phyloP scores from a whole-genome alignment of 2,888 invertebrate genomes.

The Dastarcus helophoroides region DNA sequence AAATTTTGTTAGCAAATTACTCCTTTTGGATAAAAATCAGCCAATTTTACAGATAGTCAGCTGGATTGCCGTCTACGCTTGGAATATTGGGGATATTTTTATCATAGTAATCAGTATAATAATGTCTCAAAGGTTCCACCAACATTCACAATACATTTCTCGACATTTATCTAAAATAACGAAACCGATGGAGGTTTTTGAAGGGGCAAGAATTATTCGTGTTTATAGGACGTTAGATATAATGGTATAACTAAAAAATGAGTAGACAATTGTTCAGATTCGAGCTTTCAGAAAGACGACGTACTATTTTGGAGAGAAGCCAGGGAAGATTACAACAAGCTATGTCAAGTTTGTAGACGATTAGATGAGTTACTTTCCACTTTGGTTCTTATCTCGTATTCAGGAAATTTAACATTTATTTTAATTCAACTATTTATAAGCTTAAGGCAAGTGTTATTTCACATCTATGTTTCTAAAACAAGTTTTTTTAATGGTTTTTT shows the following conservation, averaged over 20 bases:
- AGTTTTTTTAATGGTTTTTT: too few relatives aligned
- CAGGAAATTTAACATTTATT: conserved; percentile 1
- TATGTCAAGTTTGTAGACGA: neutral
- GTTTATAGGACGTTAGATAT: too few relatives aligned
- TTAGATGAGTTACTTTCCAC: conserved; percentile 1
- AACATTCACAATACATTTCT: too few relatives aligned
- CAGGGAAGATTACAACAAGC: neutral
- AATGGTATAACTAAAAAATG: neutral
- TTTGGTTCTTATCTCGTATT: conserved; percentile 1
- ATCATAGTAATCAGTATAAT: conserved; percentile 1
- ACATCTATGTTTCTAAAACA: too few relatives aligned
- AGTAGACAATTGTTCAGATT: neutral
- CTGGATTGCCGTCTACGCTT: neutral
- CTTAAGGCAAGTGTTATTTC: conserved; percentile 1
- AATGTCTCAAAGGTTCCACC: neutral
- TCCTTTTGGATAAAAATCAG: too few relatives aligned
- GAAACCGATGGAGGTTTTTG: too few relatives aligned
- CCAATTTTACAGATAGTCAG: too few relatives aligned
- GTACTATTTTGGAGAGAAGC: neutral
- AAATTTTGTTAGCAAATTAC: neutral
- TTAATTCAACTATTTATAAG: conserved; percentile 1
- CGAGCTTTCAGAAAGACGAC: neutral
- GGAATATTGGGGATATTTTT: neutral
- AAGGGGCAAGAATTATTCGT: too few relatives aligned
- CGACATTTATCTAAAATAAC: too few relatives aligned